Conservation (phyloP, 2,797 vertebrate species). For the Poecilia picta region DNA sequence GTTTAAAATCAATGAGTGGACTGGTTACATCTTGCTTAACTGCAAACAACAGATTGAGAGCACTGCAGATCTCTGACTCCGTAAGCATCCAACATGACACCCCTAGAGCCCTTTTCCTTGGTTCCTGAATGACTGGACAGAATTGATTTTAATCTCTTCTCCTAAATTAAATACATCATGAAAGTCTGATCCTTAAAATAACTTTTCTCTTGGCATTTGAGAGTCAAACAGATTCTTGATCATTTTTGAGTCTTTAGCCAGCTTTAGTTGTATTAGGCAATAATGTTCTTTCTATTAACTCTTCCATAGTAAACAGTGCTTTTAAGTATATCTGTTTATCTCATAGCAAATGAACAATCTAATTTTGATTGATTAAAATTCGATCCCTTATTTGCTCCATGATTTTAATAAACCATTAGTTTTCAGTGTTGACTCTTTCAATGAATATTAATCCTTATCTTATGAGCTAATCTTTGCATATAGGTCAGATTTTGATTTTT, state of each 20-base stretch:
- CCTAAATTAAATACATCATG: not conserved
- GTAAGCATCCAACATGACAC: not conserved
- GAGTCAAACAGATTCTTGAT: not conserved
- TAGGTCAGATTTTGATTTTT: not conserved
- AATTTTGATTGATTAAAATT: not conserved
- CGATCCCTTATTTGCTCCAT: not conserved
- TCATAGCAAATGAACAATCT: not conserved
- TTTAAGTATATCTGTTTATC: not conserved
- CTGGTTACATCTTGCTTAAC: not conserved
- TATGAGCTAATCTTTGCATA: not conserved
- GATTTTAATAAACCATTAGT: not conserved
- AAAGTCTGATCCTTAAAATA: not conserved
- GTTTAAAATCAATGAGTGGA: not conserved
- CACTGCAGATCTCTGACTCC: not conserved
- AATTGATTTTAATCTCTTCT: not conserved
- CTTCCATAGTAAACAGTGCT: not conserved
- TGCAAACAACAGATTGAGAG: not conserved
- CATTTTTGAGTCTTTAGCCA: not conserved
- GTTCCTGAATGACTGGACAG: not conserved
- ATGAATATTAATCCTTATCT: not conserved
- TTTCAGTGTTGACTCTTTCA: not conserved
- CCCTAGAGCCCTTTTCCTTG: not conserved
- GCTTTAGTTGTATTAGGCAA: not conserved
- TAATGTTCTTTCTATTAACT: not conserved
- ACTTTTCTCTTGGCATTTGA: not conserved